A percentile compares a stretch with the other conserved stretches of the same genome.
phyloP scores from a whole-genome alignment of 2,888 invertebrate species.

The Quadriops clusia region DNA sequence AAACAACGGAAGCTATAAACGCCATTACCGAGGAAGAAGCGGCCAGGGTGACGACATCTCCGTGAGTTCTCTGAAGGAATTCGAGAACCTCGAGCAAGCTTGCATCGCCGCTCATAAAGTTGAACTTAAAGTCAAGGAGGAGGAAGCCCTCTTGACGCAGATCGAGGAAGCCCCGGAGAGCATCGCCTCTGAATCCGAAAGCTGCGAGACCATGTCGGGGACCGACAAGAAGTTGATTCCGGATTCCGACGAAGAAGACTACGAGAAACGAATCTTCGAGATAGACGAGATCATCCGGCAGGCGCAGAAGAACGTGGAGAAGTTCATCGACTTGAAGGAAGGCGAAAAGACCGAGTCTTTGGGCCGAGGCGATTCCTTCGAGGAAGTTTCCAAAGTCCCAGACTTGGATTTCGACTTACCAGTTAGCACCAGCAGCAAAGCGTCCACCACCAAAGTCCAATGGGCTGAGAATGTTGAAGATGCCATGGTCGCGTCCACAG shows the following conservation, averaged over 20 bases:
- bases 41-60: conserved; percentile 78
- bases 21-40: conserved; percentile 57
- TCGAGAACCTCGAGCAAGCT: conserved; percentile 83
- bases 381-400: conserved; percentile 42
- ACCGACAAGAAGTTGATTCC: conserved; percentile 46
- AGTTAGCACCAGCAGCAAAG: conserved; percentile 25
- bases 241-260: conserved; percentile 47
- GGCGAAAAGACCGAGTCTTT: conserved; percentile 44
- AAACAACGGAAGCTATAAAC: conserved; percentile 69
- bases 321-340: conserved; percentile 45
- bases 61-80: conserved; percentile 78
- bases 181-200: conserved; percentile 44
- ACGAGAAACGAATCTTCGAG: conserved; percentile 54
- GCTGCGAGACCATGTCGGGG: conserved; percentile 49
- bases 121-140: conserved; percentile 74
- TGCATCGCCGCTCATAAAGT: conserved; percentile 73
- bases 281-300: conserved; percentile 57
- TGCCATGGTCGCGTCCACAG: conserved; percentile 48
- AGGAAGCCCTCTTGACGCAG: conserved; percentile 60
- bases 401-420: conserved; percentile 40
- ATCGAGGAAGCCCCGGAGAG: conserved; percentile 43
- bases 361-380: conserved; percentile 41
- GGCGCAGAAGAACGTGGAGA: conserved; percentile 54
- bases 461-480: conserved; percentile 33
- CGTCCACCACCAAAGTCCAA: conserved; percentile 35